A percentile compares a stretch with the other conserved stretches of the same genome.
phyloP scores from a whole-genome alignment of 1,140 invertebrate genomes.

The Caenorhabditis tropicalis region DNA sequence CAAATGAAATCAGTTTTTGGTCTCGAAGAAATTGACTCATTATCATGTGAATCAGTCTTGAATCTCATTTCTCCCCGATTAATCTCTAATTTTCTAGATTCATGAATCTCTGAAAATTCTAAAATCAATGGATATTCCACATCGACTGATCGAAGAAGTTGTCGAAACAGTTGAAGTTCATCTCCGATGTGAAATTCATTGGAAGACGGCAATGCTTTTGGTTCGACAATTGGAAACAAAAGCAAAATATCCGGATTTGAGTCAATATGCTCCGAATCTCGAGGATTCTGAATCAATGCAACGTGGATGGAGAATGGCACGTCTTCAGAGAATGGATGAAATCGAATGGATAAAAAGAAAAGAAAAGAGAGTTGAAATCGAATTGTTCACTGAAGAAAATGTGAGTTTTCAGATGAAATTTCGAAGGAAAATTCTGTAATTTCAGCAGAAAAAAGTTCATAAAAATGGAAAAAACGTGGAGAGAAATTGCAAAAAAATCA shows the following conservation, averaged over 20 bases:
- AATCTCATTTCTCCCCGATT: background rate
- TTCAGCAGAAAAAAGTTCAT: background rate
- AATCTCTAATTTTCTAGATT: background rate
- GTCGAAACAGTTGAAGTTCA: background rate
- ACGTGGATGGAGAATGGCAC: background rate
- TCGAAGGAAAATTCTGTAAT: background rate
- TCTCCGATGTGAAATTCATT: background rate
- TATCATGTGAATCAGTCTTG: no score
- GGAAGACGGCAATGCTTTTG: background rate
- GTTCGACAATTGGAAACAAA: background rate
- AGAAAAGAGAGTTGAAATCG: background rate
- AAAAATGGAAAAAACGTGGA: background rate
- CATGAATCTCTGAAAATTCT: background rate
- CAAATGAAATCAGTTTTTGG: no score
- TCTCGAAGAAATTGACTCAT: no score
- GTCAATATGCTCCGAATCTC: background rate
- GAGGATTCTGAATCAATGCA: background rate
- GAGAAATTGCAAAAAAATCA: no score
- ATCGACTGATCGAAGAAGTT: background rate
- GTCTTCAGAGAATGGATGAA: background rate
- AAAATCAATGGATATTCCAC: background rate
- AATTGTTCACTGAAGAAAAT: background rate
- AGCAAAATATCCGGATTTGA: background rate
- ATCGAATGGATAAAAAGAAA: background rate
- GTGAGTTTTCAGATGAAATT: no score